phyloP scores from a whole-genome alignment of 2,113 vertebrate genomes.

The Centropus bengalensis region DNA sequence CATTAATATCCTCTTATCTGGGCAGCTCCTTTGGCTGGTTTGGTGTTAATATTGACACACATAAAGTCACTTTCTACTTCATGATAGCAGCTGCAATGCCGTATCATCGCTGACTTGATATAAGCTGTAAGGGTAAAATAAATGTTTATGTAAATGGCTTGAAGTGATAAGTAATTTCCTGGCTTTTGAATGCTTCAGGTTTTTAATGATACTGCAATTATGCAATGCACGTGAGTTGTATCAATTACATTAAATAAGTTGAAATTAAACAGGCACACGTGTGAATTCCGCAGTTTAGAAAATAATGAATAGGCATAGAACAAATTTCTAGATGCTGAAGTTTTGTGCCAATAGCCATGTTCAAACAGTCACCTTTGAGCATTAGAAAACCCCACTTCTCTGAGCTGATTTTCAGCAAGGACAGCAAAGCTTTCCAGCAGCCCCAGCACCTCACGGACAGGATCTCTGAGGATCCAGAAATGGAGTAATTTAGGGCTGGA shows the following conservation, averaged over 20 bases:
- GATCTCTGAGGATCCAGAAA: not conserved
- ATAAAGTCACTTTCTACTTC: not conserved
- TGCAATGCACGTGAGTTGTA: not conserved
- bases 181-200: constrained; percentile 3
- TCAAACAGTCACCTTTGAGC: not conserved
- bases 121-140: not conserved
- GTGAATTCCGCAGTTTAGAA: not conserved
- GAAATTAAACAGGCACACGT: not conserved
- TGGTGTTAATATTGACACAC: not conserved
- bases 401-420: not conserved
- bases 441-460: not conserved
- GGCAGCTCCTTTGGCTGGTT: not conserved
- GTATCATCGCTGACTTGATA: not conserved
- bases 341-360: not conserved
- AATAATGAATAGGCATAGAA: constrained; percentile 10
- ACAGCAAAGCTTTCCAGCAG: not conserved
- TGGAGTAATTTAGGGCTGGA: not conserved
- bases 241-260: constrained; percentile 25
- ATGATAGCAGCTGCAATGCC: not conserved
- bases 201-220: constrained; percentile 22
- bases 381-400: not conserved
- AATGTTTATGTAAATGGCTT: constrained; percentile 27
- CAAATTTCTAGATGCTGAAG: not conserved
- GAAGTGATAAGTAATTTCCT: constrained; percentile 40
- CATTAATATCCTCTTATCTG: not conserved